Base-by-base conservation (phyloP, 2,888 invertebrate species). In the Clepsis dumicolana region DNA sequence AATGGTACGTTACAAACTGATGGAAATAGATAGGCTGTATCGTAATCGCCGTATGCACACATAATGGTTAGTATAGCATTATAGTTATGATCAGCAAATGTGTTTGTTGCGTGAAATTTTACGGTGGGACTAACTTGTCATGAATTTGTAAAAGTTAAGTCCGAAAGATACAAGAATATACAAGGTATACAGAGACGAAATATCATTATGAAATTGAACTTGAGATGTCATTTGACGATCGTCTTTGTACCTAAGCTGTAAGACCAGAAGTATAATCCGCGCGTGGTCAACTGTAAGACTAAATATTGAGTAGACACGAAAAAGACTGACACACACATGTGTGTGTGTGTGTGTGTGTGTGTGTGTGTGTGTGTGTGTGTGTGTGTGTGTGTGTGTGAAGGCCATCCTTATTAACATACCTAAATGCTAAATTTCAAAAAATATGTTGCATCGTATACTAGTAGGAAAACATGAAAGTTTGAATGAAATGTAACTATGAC, bases 1-100 rank as follows among this genome's bases (percentile, higher is more conserved):
- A 68, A 68, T 59, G 67, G 14, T 27, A 50, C 50, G 56, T 50
- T 56, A 61, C 48, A 16, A 62, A 50, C 35, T 14, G 27, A 62
- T 54, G 61, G 66, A 62, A 44, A 62, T 38, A 35, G 64, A 56
- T 48, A 48, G 44, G 29, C 32, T 52, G 50, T 65, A 25, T 35
- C 54, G 53, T 66, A 66, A 66, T 54, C n/a, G 44, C 35, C 24
- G 21, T 54, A 53, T 14, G 8, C 24, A 50, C 29, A n/a, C 14
- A 29, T 35, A 12, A 56, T 21, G 21, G 21, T 14, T 8, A 52
- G 21, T 29, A 29, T 29, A 29, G 7, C 29, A 29, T 29, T 18
- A 44, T 18, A 18, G 16, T 44, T 44, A 44, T 44, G 44, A 44
- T 44, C 44, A 18, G 18, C 18, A 18, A 44, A 44, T 44, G 44